These are phyloP conservation scores for Percopsis omiscomaycus DNA, from an alignment of 2,797 vertebrate species.

Conservation along the genomic window DNA sequence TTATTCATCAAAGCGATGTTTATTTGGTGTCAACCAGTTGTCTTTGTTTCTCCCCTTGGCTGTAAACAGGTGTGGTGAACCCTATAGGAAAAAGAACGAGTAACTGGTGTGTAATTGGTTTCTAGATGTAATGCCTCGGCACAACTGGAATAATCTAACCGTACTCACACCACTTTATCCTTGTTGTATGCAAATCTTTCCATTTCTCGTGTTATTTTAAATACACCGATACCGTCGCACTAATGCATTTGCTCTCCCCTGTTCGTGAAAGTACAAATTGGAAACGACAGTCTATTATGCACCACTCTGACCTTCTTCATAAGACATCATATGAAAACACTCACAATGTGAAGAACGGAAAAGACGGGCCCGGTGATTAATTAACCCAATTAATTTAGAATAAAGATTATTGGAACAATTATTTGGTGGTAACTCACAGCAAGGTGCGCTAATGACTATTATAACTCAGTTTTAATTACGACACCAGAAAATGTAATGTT, in stretches of 20 bases:
- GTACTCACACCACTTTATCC: slow-evolving; percentile 34
- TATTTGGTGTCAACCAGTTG: slow-evolving; percentile 15
- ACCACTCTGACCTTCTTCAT: slow-evolving; percentile 70
- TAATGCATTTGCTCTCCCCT: slow-evolving; percentile 70
- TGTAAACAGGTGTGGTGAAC: slow-evolving; percentile 64
- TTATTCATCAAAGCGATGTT: slow-evolving; percentile 24
- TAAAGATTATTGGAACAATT: slow-evolving; percentile 78
- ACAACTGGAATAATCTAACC: slow-evolving; percentile 9
- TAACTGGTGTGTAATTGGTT: slow-evolving; percentile 50
- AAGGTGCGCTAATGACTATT: slow-evolving; percentile 67
- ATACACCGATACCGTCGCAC: slow-evolving; percentile 61
- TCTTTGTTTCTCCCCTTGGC: slow-evolving; percentile 52
- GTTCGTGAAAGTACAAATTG: slow-evolving; percentile 69
- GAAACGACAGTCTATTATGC: slow-evolving; percentile 73
- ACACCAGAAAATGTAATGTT: slow-evolving; percentile 46
- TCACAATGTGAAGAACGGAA: slow-evolving; percentile 51
- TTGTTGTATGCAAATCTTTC: slow-evolving; percentile 56
- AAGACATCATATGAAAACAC: slow-evolving; percentile 71
- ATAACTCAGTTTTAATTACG: slow-evolving; percentile 73
- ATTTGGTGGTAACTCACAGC: slow-evolving; percentile 75
- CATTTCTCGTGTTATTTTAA: slow-evolving; percentile 72
- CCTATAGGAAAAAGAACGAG: slow-evolving; percentile 50
- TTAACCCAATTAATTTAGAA: slow-evolving; percentile 79
- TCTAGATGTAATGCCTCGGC: slow-evolving; percentile 22
- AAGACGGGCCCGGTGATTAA: slow-evolving; percentile 69